Evolutionary conservation across 2,113 vertebrate genomes (phyloP), one percentile per base, ranked within the genome.

Genomic region (Egretta garzetta): DNA sequence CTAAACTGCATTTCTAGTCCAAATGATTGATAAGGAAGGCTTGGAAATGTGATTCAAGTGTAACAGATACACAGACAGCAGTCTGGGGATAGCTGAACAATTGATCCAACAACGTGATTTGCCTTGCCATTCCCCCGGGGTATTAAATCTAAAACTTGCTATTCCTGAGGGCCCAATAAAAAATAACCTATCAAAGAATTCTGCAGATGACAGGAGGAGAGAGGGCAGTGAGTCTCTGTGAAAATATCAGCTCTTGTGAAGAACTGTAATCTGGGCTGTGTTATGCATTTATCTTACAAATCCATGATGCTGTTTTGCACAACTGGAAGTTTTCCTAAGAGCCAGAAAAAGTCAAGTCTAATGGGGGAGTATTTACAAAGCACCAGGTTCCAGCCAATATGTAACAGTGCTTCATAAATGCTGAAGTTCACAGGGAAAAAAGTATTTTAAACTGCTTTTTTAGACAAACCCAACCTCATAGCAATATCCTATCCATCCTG

Each of bases 71-170:
- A 76, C 66, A 95, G 88, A 95, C 72, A 88, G 94, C 68, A 71
- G 86, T 92, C 90, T 95, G 75, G 75, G 72, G 82, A 90, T 75
- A 83, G 85, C 50, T 86, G 86, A 95, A 92, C 86, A 96, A 95
- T 77, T 93, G 95, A 95, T 97, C 90, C 96, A 96, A 90, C 92
- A 93, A 88, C 70, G 77, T 64, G 92, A 97, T 95, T 95, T 96
- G 94, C 92, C 76, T 95, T 79, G 82, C 66, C 82, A 81, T 93
- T 93, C 76, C 64, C 90, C 66, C 68, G 76, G 94, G 80, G 80
- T 93, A 90, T 92, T 96, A 80, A 96, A 96, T 94, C 86, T 90
- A 86, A 95, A 92, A 92, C 76, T 94, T 67, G 76, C 88, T 84
- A 14, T 49, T 96, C 91, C 90, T 56, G 43, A 80, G 67, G 59